A percentile compares a stretch with the other conserved stretches of the same genome.
phyloP scores from a whole-genome alignment of 2,113 vertebrate genomes.

The Etheostoma cragini region DNA sequence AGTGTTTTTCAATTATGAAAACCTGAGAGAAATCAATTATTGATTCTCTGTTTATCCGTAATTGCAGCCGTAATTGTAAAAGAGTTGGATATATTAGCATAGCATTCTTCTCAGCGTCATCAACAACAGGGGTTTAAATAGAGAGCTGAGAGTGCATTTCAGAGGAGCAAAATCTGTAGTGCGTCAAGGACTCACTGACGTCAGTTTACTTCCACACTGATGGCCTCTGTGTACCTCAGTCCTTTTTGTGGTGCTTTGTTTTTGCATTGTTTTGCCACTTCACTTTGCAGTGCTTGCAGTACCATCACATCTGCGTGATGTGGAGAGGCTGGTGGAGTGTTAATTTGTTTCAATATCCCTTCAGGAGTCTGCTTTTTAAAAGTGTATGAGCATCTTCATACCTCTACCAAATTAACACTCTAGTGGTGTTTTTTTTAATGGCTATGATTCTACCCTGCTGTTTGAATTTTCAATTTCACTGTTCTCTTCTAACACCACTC shows the following conservation, averaged over 20 bases:
- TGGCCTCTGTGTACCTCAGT: conserved; percentile 46
- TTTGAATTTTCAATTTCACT: conserved; percentile 58
- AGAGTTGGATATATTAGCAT: neutral
- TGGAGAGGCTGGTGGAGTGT: conserved; percentile 72
- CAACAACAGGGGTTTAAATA: neutral
- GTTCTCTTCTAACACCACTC: conserved; percentile 19
- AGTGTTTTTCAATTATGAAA: too few species aligned
- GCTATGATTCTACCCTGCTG: conserved; percentile 19
- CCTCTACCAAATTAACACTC: conserved; percentile 64
- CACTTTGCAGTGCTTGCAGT: conserved; percentile 67
- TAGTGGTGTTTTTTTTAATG: conserved; percentile 57
- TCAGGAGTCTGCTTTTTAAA: conserved; percentile 66
- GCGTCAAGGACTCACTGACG: conserved; percentile 62
- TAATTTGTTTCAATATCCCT: conserved; percentile 76
- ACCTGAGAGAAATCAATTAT: too few species aligned
- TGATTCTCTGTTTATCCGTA: neutral
- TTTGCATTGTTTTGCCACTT: conserved; percentile 70
- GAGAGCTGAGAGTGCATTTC: conserved; percentile 32
- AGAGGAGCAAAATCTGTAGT: conserved; percentile 36
- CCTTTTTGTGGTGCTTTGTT: conserved; percentile 61
- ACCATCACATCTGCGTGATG: conserved; percentile 65
- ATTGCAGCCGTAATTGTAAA: neutral
- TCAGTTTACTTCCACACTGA: conserved; percentile 60
- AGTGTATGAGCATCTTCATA: conserved; percentile 58
- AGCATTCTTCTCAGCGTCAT: neutral